Evolutionary conservation across 2,888 invertebrate genomes (phyloP), one percentile per base, ranked within the genome.

Genomic region (Globia sparganii): DNA sequence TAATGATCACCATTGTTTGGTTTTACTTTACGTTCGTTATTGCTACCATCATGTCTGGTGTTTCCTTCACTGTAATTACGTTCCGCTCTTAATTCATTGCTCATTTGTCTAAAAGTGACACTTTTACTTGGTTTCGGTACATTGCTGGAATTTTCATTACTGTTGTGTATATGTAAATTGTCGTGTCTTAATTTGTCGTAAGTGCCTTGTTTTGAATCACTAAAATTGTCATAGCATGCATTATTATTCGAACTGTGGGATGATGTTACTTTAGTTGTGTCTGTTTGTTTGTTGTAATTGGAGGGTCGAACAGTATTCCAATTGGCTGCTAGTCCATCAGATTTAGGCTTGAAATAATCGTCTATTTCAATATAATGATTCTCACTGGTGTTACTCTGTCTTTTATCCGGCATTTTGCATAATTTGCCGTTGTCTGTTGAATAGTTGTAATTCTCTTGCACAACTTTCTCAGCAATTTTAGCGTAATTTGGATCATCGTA

Each of bases 321-420:
- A 43, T 28, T 70, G 0, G 43, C 8, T 18, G 13, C 4, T 21
- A 61, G 0, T 46, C 21, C 43, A 61, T 59, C 40, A 62, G 18
- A 4, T n/a, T 61, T 71, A 8, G 58, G 40, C 0, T 64, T 64
- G 0, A 49, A 0, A 25, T 68, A 25, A n/a, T 82, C 82, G 18
- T 82, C 71, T 31, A 82, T 82, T 84, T 82, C 82, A 61, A 53
- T 72, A 28, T 82, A 82, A 61, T 64, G 46, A 28, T 68, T 56
- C n/a, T 82, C 85, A 18, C 67, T 84, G 1, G 1, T 68, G 2
- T 80, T 68, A 68, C 80, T 82, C 5, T 68, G 67, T n/a, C 75
- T 59, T 13, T 68, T 56, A 28, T 40, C 4, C 1, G 66, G n/a
- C 15, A 15, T 37, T 4, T 4, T 65, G 34, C 40, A 8, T 2